Conservation (phyloP, 2,797 vertebrate species). For the Decapterus maruadsi region DNA sequence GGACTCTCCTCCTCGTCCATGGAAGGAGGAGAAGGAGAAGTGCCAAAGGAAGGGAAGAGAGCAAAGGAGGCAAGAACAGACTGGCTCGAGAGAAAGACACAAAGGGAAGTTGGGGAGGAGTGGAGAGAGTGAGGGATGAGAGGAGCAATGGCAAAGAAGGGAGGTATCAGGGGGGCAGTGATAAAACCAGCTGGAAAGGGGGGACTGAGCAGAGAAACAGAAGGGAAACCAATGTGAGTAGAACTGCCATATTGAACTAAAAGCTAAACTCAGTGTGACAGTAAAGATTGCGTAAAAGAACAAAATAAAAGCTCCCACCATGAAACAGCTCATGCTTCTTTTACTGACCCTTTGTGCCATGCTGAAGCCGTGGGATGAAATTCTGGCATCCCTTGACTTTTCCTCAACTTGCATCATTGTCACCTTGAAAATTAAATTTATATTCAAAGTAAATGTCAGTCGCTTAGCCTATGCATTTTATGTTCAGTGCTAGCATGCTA, state of each 20-base stretch:
- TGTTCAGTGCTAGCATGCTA: background rate
- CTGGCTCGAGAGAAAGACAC: slow-evolving; percentile 12
- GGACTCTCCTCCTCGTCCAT: slow-evolving; percentile 36
- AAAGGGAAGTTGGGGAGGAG: slow-evolving; percentile 16
- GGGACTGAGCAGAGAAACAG: slow-evolving; percentile 17
- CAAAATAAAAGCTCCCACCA: slow-evolving; percentile 8
- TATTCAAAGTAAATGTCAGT: background rate
- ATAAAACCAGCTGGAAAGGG: slow-evolving; percentile 2
- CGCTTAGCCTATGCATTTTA: background rate
- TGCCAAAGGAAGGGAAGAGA: slow-evolving; percentile 5
- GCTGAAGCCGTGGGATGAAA: no score
- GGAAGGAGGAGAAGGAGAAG: slow-evolving; percentile 29
- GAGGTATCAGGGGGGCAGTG: slow-evolving; percentile 13
- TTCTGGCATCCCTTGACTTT: background rate
- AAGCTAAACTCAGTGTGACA: slow-evolving; percentile 29
- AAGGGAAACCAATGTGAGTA: slow-evolving; percentile 17
- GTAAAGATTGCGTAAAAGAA: slow-evolving; percentile 36
- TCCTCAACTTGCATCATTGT: background rate
- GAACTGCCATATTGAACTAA: slow-evolving; percentile 3
- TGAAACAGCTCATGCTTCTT: slow-evolving; percentile 4
- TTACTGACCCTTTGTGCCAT: slow-evolving; percentile 10
- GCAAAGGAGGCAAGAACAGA: no score
- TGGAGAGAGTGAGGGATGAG: background rate
- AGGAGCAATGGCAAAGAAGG: background rate
- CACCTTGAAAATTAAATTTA: background rate